Percentiles rank a stretch among this genome's conserved stretches.
phyloP scores from a whole-genome alignment of 1,140 invertebrate genomes.

The Hermetia illucens region DNA sequence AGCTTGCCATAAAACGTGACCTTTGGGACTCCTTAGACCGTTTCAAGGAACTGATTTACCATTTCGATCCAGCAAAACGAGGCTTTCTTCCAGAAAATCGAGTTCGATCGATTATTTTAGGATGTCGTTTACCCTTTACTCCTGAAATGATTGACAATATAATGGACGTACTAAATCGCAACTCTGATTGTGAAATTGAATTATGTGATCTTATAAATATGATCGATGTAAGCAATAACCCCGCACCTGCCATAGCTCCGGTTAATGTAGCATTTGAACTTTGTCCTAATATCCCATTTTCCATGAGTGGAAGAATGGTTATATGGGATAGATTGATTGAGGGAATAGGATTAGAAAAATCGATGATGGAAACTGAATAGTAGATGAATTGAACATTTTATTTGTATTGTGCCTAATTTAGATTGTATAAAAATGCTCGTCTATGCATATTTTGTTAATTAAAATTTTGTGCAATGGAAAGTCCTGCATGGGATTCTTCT shows the following conservation, averaged over 20 bases:
- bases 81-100: slow-evolving; percentile 39
- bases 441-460: too few relatives aligned
- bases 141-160: slow-evolving; percentile 49
- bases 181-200: slow-evolving; percentile 42
- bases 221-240: slow-evolving; percentile 18
- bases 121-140: slow-evolving; percentile 48
- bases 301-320: slow-evolving; percentile 22
- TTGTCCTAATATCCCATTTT: slow-evolving; percentile 24
- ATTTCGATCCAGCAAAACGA: slow-evolving; percentile 40
- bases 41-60: slow-evolving; percentile 45
- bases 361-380: slow-evolving; percentile 9
- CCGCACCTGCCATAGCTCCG: slow-evolving; percentile 22
- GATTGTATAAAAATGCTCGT: too few relatives aligned
- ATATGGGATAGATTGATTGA: slow-evolving; percentile 23
- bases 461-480: too few relatives aligned
- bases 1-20: slow-evolving; percentile 47
- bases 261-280: slow-evolving; percentile 26
- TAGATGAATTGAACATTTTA: too few relatives aligned
- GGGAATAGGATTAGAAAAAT: slow-evolving; percentile 21
- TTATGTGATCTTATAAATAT: slow-evolving; percentile 25
- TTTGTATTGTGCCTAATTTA: too few relatives aligned
- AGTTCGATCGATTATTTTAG: slow-evolving; percentile 45
- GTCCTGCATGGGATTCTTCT: too few relatives aligned
- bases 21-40: slow-evolving; percentile 53
- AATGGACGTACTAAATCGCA: slow-evolving; percentile 44